Percentiles rank a stretch among this genome's conserved stretches.
Conservation (phyloP, 2,888 invertebrate genomes). For the Siphlonurus alternatus region DNA sequence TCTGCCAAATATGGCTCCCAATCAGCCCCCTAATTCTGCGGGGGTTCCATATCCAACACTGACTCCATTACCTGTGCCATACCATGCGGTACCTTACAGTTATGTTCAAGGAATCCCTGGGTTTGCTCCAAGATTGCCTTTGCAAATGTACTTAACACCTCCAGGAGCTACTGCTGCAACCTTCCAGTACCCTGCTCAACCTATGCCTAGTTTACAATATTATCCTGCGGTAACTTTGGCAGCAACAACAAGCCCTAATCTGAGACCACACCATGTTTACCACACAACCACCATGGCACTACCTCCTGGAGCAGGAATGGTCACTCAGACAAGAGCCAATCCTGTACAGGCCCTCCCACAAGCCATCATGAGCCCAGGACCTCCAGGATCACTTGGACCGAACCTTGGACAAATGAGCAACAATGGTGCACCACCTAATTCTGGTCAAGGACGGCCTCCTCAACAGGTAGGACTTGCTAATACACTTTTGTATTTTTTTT, state of each 20-base stretch:
- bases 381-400: background rate
- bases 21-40: conserved; percentile 22
- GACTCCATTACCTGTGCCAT: conserved; percentile 1
- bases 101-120: conserved; percentile 7
- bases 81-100: conserved; percentile 2
- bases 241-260: conserved; percentile 18
- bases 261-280: conserved; percentile 24
- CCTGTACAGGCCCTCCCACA: background rate
- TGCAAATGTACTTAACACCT: conserved; percentile 32
- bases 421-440: no score
- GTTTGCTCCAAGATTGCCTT: conserved; percentile 23
- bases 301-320: background rate
- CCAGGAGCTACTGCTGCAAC: conserved; percentile 18
- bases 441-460: no score
- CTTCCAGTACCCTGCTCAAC: conserved; percentile 28
- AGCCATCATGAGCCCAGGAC: background rate
- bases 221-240: conserved; percentile 29
- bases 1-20: conserved; percentile 26
- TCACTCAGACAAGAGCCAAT: background rate
- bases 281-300: conserved; percentile 24
- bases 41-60: conserved; percentile 17
- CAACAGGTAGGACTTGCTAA: background rate
- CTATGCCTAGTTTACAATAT: conserved; percentile 22
- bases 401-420: no score
- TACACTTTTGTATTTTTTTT: no score